These are phyloP conservation scores for Agrypnia vestita DNA, from an alignment of 1,140 invertebrate species.

Conservation along the genomic window DNA sequence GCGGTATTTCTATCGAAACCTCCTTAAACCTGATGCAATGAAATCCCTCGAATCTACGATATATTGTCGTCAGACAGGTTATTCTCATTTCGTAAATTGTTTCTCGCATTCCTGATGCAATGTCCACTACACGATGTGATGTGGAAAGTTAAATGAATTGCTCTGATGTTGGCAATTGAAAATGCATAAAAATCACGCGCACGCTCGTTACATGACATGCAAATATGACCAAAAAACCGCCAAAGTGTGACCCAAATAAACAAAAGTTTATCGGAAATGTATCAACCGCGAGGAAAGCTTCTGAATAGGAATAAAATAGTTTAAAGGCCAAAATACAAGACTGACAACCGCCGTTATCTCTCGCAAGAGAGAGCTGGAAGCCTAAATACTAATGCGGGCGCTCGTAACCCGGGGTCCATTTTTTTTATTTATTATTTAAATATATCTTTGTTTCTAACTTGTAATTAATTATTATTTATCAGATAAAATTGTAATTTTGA, in stretches of 20 bases:
- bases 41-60: no score
- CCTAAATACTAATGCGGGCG: background rate
- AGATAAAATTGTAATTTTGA: no score
- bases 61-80: no score
- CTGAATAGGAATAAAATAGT: background rate
- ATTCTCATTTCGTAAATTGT: no score
- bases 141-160: no score
- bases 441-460: no score
- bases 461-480: no score
- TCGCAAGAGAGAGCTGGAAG: background rate
- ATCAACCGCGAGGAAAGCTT: constrained; percentile 4
- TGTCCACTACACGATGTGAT: no score
- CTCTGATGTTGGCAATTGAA: background rate
- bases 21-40: no score
- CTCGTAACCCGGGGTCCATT: background rate
- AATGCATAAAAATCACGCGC: background rate
- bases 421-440: no score
- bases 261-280: background rate
- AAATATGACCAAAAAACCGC: background rate
- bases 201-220: background rate
- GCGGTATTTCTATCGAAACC: no score
- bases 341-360: background rate
- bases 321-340: background rate
- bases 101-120: no score
- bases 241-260: constrained; percentile 24